Evolutionary conservation across 2,888 invertebrate species (phyloP).

Genomic region (Lithophane semibrunnea): DNA sequence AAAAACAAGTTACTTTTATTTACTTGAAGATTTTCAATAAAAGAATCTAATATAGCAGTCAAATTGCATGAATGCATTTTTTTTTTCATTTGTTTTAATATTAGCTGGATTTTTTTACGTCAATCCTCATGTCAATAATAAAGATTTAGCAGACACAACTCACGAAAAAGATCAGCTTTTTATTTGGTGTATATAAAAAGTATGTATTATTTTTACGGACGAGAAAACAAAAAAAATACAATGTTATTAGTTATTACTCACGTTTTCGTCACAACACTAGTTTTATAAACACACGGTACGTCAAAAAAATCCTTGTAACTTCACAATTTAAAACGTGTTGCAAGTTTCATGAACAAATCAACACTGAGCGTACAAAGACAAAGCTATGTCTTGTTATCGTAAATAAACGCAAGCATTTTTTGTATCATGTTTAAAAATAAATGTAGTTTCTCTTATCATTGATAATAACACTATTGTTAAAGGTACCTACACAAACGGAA

Average conservation of each 20-base stretch:
- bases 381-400: background rate
- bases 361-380: background rate
- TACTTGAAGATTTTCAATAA: too few relatives aligned
- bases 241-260: background rate
- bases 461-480: background rate
- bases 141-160: background rate
- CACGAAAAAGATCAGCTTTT: background rate
- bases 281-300: background rate
- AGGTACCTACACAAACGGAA: too few relatives aligned
- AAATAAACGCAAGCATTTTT: background rate
- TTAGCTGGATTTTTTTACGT: too few relatives aligned
- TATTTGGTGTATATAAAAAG: background rate
- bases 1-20: too few relatives aligned
- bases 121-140: too few relatives aligned
- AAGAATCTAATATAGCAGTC: too few relatives aligned
- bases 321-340: background rate
- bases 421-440: background rate
- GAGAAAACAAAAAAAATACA: background rate
- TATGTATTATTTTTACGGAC: background rate
- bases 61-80: too few relatives aligned
- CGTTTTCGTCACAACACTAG: conserved; percentile 3
- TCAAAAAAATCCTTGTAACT: background rate
- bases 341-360: background rate
- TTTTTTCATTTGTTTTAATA: too few relatives aligned
- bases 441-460: background rate